Conservation (phyloP, 1,140 invertebrate genomes). For the Epicauta chinensis region DNA sequence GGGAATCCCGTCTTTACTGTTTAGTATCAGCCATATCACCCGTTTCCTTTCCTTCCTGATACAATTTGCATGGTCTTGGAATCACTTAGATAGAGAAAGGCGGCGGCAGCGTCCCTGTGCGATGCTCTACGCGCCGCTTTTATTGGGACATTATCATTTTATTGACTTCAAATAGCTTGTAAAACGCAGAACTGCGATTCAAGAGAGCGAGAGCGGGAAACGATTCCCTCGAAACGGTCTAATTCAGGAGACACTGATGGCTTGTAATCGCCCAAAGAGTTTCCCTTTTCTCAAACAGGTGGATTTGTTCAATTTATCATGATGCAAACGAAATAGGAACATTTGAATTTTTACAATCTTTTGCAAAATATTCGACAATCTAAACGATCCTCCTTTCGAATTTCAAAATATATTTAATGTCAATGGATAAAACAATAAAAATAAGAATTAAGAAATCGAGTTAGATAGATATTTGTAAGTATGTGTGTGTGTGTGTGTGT, state of each 20-base stretch:
- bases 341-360: constrained; percentile 1
- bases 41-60: constrained; percentile 38
- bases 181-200: constrained; percentile 39
- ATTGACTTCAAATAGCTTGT: constrained; percentile 47
- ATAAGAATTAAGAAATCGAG: too few species aligned
- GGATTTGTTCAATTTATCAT: constrained; percentile 41
- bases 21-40: constrained; percentile 4
- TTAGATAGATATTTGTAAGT: background rate
- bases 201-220: constrained; percentile 36
- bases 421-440: too few species aligned
- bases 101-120: constrained; percentile 21
- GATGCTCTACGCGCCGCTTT: constrained; percentile 38
- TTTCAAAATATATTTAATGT: too few species aligned
- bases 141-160: constrained; percentile 47
- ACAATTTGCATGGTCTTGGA: constrained; percentile 43
- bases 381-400: too few species aligned
- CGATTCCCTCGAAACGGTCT: constrained; percentile 42
- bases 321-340: constrained; percentile 20
- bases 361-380: too few species aligned
- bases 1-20: background rate
- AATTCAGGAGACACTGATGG: constrained; percentile 46
- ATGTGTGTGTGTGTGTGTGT: background rate
- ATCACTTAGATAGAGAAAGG: constrained; percentile 37
- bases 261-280: constrained; percentile 41
- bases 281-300: constrained; percentile 41